Base-by-base conservation (phyloP, 2,888 invertebrate species). In the Volucella zonaria region DNA sequence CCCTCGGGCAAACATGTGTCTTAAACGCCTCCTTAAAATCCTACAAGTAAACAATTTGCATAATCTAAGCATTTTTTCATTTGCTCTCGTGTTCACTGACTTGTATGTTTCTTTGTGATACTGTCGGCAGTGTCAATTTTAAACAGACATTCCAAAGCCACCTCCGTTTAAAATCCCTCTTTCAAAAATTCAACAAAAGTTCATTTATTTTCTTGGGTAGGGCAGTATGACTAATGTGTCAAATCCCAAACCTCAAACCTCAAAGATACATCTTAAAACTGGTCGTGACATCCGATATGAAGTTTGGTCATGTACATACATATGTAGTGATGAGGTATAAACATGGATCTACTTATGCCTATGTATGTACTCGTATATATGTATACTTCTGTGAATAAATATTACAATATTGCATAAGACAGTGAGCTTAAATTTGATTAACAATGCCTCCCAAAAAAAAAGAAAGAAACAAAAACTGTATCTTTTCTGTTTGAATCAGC, bases 201-300 rank as follows among this genome's bases (percentile, higher is more conserved):
- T 31, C 49, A 70, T 70, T 58, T 47, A 45, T 70, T 38, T 58
- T 70, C 15, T 47, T 58, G 70, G 70, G 70, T 23, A 18, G 58
- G 70, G 70, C 58, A 10, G 18, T 49, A 15, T 70, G 70, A 70
- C 68, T 47, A 38, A 64, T 40, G 23, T 31, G 3, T 31, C 31
- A 31, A 31, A 31, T 31, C 31, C 31, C 31, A 6, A 31, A 31
- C 31, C 31, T 3, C 38, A 10, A 58, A 47, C 45, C 43, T 15
- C 31, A 56, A 9, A 11, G 45, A 68, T 56, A 9, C 23, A 38
- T 49, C 49, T 62, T 8, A 10, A 62, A 64, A 23, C 38, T 15
- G 47, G 54, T 31, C 68, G n/a, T 58, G 9, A 40, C 11, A 18
- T 45, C 45, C 0, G 1, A 68, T 38, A 31, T 11, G 31, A 6